Evolutionary conservation across 2,888 invertebrate genomes (phyloP), one percentile per base, ranked within the genome.

Genomic region (Choreutis nemorana): DNA sequence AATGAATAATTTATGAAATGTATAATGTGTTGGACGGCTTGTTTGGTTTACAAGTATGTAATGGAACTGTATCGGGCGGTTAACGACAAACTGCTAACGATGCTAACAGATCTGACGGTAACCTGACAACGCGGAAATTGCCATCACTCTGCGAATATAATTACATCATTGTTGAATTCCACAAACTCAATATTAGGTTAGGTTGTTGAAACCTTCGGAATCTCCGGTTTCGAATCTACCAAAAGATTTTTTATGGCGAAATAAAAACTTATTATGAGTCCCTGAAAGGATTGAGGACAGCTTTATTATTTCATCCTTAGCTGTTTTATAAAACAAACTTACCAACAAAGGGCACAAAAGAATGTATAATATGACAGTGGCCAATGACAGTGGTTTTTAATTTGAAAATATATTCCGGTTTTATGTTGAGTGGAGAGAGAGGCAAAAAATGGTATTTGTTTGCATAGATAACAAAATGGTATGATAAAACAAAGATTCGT

Each of bases 401-500:
- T n/a, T n/a, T n/a, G n/a, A n/a, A n/a, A n/a, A n/a, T n/a, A n/a
- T n/a, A n/a, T n/a, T n/a, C n/a, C n/a, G n/a, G n/a, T n/a, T n/a
- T n/a, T n/a, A n/a, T n/a, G n/a, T n/a, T n/a, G n/a, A n/a, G n/a
- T n/a, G n/a, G n/a, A n/a, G n/a, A n/a, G n/a, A n/a, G n/a, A n/a
- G n/a, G n/a, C n/a, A n/a, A n/a, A n/a, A n/a, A n/a, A n/a, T n/a
- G n/a, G n/a, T n/a, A n/a, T n/a, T n/a, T n/a, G n/a, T n/a, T n/a
- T n/a, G n/a, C n/a, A n/a, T n/a, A n/a, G n/a, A n/a, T n/a, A n/a
- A n/a, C n/a, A n/a, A n/a, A n/a, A n/a, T n/a, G n/a, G n/a, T n/a
- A 55, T 57, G 56, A 59, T 57, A 59, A 62, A 66, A 59, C 57
- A 57, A 51, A 60, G 52, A 52, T 54, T 43, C 51, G 48, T 54